A percentile compares a stretch with the other conserved stretches of the same genome.
These are phyloP conservation scores for Prionailurus viverrinus DNA, from an alignment of 2,113 vertebrate genomes.

Conservation along the genomic window DNA sequence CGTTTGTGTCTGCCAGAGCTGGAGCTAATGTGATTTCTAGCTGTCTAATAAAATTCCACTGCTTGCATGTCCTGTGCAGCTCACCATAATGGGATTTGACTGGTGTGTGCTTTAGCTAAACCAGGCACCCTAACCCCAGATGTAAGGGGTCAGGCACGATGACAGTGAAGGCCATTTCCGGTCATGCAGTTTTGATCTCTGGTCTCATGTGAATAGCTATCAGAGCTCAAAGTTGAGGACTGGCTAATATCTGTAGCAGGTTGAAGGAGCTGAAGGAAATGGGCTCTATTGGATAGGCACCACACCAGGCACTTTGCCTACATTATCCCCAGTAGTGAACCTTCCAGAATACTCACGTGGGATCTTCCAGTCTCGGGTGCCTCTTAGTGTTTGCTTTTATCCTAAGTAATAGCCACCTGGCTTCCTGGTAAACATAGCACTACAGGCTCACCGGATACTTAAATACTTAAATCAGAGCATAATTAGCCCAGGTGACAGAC, in stretches of 20 bases:
- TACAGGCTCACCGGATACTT: background rate
- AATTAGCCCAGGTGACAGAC: slow-evolving; percentile 41
- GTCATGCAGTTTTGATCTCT: slow-evolving; percentile 47
- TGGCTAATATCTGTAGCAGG: background rate
- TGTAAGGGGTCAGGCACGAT: slow-evolving; percentile 32
- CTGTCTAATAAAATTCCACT: slow-evolving; percentile 78
- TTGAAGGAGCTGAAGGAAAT: background rate
- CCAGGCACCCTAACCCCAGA: slow-evolving; percentile 50
- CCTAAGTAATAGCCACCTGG: background rate
- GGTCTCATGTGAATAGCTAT: slow-evolving; percentile 41
- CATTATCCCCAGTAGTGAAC: background rate
- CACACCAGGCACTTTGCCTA: background rate
- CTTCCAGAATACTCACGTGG: background rate
- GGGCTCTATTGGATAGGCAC: background rate
- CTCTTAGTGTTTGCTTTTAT: background rate
- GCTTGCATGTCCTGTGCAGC: slow-evolving; percentile 66
- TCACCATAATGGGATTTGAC: slow-evolving; percentile 78
- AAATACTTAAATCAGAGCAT: slow-evolving; percentile 28
- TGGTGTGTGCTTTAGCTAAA: slow-evolving; percentile 60
- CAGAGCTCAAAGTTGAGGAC: background rate
- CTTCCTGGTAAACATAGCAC: background rate
- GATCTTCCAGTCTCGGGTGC: background rate
- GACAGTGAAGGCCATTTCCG: slow-evolving; percentile 33
- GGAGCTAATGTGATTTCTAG: slow-evolving; percentile 80
- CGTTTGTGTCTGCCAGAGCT: slow-evolving; percentile 34